Base-by-base conservation (phyloP, 2,888 invertebrate genomes). In the Patella depressa region DNA sequence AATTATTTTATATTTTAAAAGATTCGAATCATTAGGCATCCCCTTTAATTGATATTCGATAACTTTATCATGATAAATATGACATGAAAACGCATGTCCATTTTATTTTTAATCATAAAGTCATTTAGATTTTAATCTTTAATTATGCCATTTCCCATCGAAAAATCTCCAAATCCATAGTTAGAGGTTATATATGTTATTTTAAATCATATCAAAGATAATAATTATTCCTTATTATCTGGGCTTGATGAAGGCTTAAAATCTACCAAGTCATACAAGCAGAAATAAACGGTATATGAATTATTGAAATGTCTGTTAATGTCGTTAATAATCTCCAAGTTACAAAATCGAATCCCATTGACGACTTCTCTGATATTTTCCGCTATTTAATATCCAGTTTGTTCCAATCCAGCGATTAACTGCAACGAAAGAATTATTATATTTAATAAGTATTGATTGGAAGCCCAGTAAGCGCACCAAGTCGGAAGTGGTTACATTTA, bases 371-470 rank as follows among this genome's bases (percentile, higher is more conserved):
- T 65, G 65, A 65, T 65, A 24, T 65, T 65, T 65, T 65, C 65
- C 65, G 14, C 65, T 24, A 24, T 65, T 65, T 65, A 65, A 65
- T 65, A 65, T 65, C 65, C 65, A 65, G 19, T 65, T 65, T 65
- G 65, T 65, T 65, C 65, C 65, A 65, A 65, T 65, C 24, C 65
- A 65, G 65, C 65, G 65, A 65, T 65, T 65, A 65, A 65, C 65
- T 24, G 24, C 65, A 65, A 65, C 19, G 24, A 65, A 65, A 24
- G 19, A 24, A 24, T 65, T 19, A 65, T 65, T 65, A 65, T 65
- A 65, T 65, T 65, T 24, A 65, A 65, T 24, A 65, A 19, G 24
- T 24, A 65, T 65, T 24, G 65, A 65, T 65, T 65, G 19, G 19
- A 65, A 24, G 14, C 65, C 19, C 19, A 24, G 24, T 19, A 65